Percentiles rank a stretch among this genome's conserved stretches.
Evolutionary conservation across 2,888 invertebrate genomes (phyloP).

Genomic region (Oscheius onirici): DNA sequence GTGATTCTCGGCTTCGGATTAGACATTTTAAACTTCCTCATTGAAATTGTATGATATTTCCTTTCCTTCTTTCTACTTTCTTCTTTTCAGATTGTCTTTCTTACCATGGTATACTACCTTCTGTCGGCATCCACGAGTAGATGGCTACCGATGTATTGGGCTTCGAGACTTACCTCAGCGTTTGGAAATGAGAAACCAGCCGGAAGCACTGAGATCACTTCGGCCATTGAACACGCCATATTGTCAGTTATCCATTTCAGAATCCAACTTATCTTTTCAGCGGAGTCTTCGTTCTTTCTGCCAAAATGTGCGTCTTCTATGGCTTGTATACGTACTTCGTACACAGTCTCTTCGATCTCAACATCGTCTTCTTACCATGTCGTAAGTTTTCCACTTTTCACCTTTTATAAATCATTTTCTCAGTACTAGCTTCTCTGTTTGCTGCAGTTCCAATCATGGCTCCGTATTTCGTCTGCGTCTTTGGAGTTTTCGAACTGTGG

Average conservation of each 20-base stretch:
- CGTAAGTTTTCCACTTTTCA: constrained; percentile 34
- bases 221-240: constrained; percentile 75
- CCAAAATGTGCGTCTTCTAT: constrained; percentile 96
- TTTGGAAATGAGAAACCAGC: background rate
- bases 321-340: constrained; percentile 98
- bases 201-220: constrained; percentile 61
- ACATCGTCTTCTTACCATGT: constrained; percentile 85
- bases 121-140: constrained; percentile 85
- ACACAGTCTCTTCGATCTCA: constrained; percentile 90
- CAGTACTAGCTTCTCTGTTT: constrained; percentile 87
- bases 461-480: constrained; percentile 92
- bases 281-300: constrained; percentile 92
- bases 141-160: constrained; percentile 85
- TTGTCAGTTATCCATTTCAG: constrained; percentile 66
- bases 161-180: constrained; percentile 33
- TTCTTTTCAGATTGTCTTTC: constrained; percentile 85
- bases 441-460: constrained; percentile 95
- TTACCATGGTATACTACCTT: constrained; percentile 94
- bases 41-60: constrained; percentile 57
- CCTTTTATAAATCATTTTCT: background rate
- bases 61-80: too few relatives aligned
- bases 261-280: constrained; percentile 74
- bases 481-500: constrained; percentile 94
- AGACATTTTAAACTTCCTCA: constrained; percentile 69
- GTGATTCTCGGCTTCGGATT: constrained; percentile 69